Evolutionary conservation across 1,140 invertebrate genomes (phyloP).

Genomic region (Coenobita brevimanus): DNA sequence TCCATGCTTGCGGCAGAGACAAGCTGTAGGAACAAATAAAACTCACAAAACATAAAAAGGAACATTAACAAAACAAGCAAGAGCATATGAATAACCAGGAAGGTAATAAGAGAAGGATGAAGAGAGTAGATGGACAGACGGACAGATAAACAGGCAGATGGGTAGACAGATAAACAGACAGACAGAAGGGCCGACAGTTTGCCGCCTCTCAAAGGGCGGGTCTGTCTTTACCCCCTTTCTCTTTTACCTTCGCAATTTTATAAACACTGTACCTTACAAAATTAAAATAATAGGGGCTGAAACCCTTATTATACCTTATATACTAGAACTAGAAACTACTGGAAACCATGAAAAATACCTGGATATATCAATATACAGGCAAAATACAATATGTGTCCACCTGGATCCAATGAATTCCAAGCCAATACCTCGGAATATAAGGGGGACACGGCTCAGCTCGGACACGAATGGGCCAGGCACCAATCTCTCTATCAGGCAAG

Average conservation of each 20-base stretch:
- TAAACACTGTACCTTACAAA: constrained; percentile 37
- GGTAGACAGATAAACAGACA: neutral
- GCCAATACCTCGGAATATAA: too few species aligned
- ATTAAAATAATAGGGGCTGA: constrained; percentile 38
- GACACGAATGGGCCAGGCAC: too few species aligned
- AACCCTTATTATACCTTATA: constrained; percentile 36
- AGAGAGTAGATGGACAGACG: neutral
- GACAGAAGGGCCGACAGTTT: constrained; percentile 45
- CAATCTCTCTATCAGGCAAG: too few species aligned
- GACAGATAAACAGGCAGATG: neutral
- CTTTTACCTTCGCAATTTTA: constrained; percentile 46
- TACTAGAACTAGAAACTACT: constrained; percentile 52
- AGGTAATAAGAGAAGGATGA: neutral
- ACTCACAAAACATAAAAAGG: constrained; percentile 10
- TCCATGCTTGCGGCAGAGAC: constrained; percentile 27
- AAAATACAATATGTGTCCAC: constrained; percentile 44
- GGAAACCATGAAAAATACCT: constrained; percentile 63
- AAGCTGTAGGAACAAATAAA: constrained; percentile 37
- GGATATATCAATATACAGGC: constrained; percentile 54
- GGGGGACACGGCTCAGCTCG: too few species aligned
- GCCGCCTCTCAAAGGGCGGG: constrained; percentile 52
- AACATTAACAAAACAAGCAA: constrained; percentile 16
- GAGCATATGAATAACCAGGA: neutral
- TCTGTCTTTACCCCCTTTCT: constrained; percentile 51
- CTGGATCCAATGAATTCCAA: constrained; percentile 45